Percentiles rank a stretch among this genome's conserved stretches.
These are phyloP conservation scores for Silurus lanzhouensis DNA, from an alignment of 2,797 vertebrate genomes.

Conservation along the genomic window DNA sequence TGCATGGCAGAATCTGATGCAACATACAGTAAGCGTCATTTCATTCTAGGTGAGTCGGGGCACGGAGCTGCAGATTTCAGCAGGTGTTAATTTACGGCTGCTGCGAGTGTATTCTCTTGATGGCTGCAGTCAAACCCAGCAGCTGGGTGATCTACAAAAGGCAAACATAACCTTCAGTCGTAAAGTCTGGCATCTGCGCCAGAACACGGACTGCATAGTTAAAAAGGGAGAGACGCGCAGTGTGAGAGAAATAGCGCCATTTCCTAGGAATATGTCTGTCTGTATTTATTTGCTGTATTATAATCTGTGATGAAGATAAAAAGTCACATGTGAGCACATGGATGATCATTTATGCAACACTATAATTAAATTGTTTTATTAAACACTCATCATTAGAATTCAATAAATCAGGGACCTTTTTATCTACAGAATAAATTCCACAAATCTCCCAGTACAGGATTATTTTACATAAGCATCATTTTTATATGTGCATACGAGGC, in stretches of 20 bases:
- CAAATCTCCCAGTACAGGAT: not conserved
- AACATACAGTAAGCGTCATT: slow-evolving; percentile 51
- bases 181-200: slow-evolving; percentile 42
- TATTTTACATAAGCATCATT: not conserved
- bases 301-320: not conserved
- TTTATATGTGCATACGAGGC: not conserved
- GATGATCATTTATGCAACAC: not conserved
- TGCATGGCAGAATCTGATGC: slow-evolving; percentile 45
- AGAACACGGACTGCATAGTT: slow-evolving; percentile 43
- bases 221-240: slow-evolving; percentile 21
- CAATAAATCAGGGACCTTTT: not conserved
- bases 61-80: slow-evolving; percentile 42
- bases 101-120: slow-evolving; percentile 46
- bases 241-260: not conserved
- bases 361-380: slow-evolving; percentile 1
- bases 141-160: slow-evolving; percentile 53
- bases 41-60: slow-evolving; percentile 40
- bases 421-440: not conserved
- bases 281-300: not conserved
- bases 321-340: not conserved
- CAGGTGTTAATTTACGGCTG: slow-evolving; percentile 50
- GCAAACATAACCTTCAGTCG: slow-evolving; percentile 53
- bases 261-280: not conserved
- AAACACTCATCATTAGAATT: slow-evolving; percentile 4
- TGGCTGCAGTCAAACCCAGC: slow-evolving; percentile 51